A percentile compares a stretch with the other conserved stretches of the same genome.
These are phyloP conservation scores for Drosophila formosana DNA, from an alignment of 2,888 invertebrate species.

Conservation along the genomic window DNA sequence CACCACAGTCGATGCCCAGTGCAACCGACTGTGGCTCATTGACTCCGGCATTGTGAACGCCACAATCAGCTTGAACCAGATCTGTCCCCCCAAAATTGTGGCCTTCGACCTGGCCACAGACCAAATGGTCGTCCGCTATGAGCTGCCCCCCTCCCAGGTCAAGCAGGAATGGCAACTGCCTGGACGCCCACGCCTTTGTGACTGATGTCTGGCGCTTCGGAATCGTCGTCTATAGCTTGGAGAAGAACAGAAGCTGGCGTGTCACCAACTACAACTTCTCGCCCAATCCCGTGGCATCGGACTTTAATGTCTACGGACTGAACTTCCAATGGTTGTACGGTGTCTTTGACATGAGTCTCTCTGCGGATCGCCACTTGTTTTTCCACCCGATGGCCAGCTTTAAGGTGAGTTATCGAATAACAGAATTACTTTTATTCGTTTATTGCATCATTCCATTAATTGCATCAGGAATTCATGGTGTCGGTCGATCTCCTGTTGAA, in stretches of 20 bases:
- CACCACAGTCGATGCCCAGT: conserved; percentile 89
- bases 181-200: conserved; percentile 87
- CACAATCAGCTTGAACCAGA: conserved; percentile 88
- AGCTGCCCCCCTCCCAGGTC: conserved; percentile 88
- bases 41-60: conserved; percentile 92
- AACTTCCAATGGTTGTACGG: conserved; percentile 94
- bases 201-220: conserved; percentile 89
- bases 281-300: conserved; percentile 86
- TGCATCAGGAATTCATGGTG: conserved; percentile 89
- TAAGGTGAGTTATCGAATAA: conserved; percentile 82
- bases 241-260: conserved; percentile 83
- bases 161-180: conserved; percentile 87
- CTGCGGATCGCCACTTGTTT: conserved; percentile 89
- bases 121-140: conserved; percentile 87
- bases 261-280: conserved; percentile 83
- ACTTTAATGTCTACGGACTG: conserved; percentile 90
- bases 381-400: conserved; percentile 94
- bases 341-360: conserved; percentile 90
- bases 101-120: conserved; percentile 90
- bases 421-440: not conserved
- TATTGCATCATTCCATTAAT: not conserved
- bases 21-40: conserved; percentile 92
- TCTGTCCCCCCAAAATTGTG: conserved; percentile 90
- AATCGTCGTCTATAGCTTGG: conserved; percentile 83
- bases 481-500: conserved; percentile 88